These are phyloP conservation scores for Drosophila pseudoobscura DNA, from an alignment of 1,140 invertebrate genomes.

Conservation along the genomic window DNA sequence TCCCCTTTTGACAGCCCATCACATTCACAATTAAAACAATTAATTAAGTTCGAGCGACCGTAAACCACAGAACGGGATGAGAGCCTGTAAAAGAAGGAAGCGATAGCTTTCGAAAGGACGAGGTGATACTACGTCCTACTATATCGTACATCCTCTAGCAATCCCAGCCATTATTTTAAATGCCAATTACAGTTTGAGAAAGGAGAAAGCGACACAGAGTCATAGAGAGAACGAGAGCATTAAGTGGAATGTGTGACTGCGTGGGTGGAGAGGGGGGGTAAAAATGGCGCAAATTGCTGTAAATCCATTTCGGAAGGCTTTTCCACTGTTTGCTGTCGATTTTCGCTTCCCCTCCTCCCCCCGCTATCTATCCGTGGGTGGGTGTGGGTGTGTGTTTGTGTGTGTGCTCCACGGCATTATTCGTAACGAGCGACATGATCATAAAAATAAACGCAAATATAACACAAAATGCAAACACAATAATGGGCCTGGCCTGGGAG, in stretches of 20 bases:
- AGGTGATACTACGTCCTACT: background rate
- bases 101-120: background rate
- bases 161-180: conserved; percentile 56
- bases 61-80: conserved; percentile 1
- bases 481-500: conserved; percentile 44
- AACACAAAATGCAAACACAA: conserved; percentile 71
- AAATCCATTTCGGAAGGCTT: conserved; percentile 63
- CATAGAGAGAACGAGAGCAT: background rate
- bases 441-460: conserved; percentile 82
- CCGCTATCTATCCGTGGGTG: conserved; percentile 5
- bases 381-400: conserved; percentile 9
- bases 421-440: conserved; percentile 80
- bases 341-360: conserved; percentile 12
- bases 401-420: conserved; percentile 68
- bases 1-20: conserved; percentile 39
- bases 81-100: conserved; percentile 34
- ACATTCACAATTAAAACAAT: conserved; percentile 65
- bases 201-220: conserved; percentile 13
- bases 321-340: conserved; percentile 22
- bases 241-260: background rate
- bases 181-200: conserved; percentile 63
- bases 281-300: conserved; percentile 62
- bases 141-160: background rate
- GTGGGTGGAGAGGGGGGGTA: background rate
- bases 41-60: conserved; percentile 56